These are phyloP conservation scores for Teleogryllus oceanicus DNA, from an alignment of 2,888 invertebrate species.

Conservation along the genomic window DNA sequence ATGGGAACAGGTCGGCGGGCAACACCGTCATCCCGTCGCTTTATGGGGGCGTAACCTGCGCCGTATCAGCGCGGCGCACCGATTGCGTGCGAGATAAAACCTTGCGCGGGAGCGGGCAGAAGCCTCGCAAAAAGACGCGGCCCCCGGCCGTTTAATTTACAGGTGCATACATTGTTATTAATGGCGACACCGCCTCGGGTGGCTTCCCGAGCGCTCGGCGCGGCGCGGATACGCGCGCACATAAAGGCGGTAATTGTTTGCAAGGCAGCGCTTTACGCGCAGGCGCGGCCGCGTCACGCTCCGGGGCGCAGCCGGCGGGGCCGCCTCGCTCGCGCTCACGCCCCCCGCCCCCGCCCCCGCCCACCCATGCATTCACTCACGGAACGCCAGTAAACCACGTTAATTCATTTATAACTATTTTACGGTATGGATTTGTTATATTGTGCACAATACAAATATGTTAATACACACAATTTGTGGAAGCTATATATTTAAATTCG, in stretches of 20 bases:
- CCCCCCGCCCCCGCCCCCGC: neutral
- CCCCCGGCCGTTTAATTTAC: neutral
- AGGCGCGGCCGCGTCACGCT: no score
- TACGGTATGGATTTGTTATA: no score
- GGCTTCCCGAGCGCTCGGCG: neutral
- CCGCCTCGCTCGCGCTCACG: neutral
- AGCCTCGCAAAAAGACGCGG: neutral
- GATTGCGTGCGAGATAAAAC: neutral
- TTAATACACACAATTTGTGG: no score
- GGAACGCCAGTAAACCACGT: neutral
- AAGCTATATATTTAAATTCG: no score
- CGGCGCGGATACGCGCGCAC: no score
- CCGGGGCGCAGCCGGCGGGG: neutral
- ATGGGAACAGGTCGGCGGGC: no score
- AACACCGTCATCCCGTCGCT: neutral
- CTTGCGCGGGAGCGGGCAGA: neutral
- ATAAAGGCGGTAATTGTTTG: no score
- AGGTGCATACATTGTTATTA: conserved; percentile 18
- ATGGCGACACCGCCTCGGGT: conserved; percentile 7
- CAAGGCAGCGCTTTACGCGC: no score
- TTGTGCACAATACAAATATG: no score
- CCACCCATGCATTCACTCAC: neutral
- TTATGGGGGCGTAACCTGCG: neutral
- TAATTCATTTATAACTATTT: no score
- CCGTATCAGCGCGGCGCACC: neutral